Evolutionary conservation across 1,140 invertebrate genomes (phyloP).

Genomic region (Anoplophora glabripennis): DNA sequence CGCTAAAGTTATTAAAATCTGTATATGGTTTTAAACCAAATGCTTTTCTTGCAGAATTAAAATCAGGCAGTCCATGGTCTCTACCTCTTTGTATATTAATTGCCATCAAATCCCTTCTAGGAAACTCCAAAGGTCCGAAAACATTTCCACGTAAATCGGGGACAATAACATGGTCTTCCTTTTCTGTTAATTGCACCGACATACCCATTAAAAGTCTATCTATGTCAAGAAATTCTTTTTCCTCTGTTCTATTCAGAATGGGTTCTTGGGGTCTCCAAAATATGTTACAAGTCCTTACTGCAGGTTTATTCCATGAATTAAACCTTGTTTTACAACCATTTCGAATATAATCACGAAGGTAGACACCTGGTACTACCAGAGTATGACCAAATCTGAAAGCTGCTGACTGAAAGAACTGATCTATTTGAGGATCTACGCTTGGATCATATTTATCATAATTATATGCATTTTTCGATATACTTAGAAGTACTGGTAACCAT

Average conservation of each 20-base stretch:
- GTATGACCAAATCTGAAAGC: constrained; percentile 70
- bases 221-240: constrained; percentile 47
- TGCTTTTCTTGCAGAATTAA: constrained; percentile 59
- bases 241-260: constrained; percentile 23
- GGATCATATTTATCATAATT: constrained; percentile 62
- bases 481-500: constrained; percentile 51
- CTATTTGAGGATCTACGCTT: constrained; percentile 63
- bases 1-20: constrained; percentile 3
- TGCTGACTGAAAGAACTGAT: constrained; percentile 67
- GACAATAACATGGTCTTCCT: constrained; percentile 64
- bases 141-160: constrained; percentile 63
- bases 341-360: constrained; percentile 45
- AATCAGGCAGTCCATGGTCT: constrained; percentile 67
- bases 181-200: constrained; percentile 61
- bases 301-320: constrained; percentile 33
- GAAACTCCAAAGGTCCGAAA: constrained; percentile 69
- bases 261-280: constrained; percentile 61
- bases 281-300: constrained; percentile 63
- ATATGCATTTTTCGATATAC: constrained; percentile 11
- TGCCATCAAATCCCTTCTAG: constrained; percentile 64
- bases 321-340: constrained; percentile 42
- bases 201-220: constrained; percentile 62
- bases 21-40: constrained; percentile 49
- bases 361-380: constrained; percentile 55
- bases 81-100: constrained; percentile 66